Evolutionary conservation across 2,888 invertebrate genomes (phyloP), one percentile per base, ranked within the genome.

Genomic region (Tholera decimalis): DNA sequence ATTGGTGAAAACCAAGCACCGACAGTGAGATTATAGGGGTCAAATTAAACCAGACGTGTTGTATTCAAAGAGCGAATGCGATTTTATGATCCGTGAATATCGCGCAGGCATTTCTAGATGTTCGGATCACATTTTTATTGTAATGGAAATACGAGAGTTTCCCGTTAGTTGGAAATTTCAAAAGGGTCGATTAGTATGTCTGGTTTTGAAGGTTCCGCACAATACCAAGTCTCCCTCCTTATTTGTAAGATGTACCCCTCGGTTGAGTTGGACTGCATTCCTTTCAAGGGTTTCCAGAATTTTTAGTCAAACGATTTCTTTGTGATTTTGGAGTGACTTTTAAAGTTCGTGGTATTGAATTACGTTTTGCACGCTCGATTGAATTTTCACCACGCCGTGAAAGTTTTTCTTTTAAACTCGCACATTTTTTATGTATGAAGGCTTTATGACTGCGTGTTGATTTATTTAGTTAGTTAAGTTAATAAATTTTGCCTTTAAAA

Each of bases 61-160:
- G 88, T 88, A 89, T 89, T 89, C 90, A 90, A 88, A 87, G 88
- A 88, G 83, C 90, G 88, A 91, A 90, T 88, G 89, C 89, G 91
- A 93, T 92, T 95, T 95, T 95, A 95, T 95, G 95, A 94, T 93
- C 95, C 95, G 95, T 94, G 95, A 95, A 95, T 94, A 95, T 93
- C 94, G 92, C 93, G 82, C 91, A 92, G 91, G 94, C 94, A 94
- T 95, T 94, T 93, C 93, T 94, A 93, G 95, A 94, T 94, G 94
- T 94, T 93, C 90, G 93, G 93, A 95, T 94, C 94, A 93, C 91
- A 93, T 95, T 95, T 95, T 95, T 95, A 95, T 95, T 95, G 95
- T 95, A 93, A 95, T 95, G 94, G 94, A 94, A 95, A 95, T 94
- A 91, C 89, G 94, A 92, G 94, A 92, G 93, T 93, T 95, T 94